phyloP scores from a whole-genome alignment of 2,888 invertebrate species.

The Oscheius sp. region DNA sequence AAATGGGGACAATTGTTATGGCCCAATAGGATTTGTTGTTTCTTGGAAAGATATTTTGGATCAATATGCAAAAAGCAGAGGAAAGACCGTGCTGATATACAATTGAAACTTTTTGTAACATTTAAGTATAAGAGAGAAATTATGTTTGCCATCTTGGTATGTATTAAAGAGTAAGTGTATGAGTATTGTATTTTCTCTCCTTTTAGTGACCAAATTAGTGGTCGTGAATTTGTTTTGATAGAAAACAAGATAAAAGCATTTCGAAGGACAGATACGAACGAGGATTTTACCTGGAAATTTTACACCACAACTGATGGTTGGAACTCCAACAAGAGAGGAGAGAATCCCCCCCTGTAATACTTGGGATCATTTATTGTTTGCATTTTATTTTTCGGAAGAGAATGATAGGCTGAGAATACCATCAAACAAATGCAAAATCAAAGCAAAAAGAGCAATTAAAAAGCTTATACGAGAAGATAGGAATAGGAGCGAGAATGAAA shows the following conservation, averaged over 20 bases:
- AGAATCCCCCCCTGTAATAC: background rate
- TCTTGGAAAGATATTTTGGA: conserved; percentile 7
- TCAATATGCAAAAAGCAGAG: background rate
- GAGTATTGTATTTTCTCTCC: background rate
- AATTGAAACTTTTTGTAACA: background rate
- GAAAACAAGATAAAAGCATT: background rate
- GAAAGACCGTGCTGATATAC: background rate
- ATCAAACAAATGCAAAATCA: background rate
- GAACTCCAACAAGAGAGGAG: background rate
- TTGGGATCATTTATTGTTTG: background rate
- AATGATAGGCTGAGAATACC: background rate
- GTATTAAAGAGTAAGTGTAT: background rate
- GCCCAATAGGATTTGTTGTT: conserved; percentile 5
- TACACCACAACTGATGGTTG: background rate
- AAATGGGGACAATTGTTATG: background rate
- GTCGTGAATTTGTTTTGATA: background rate
- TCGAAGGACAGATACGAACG: background rate
- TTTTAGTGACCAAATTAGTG: background rate
- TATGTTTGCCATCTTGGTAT: conserved; percentile 2
- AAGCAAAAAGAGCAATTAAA: background rate
- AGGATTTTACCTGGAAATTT: background rate
- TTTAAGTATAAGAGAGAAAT: background rate
- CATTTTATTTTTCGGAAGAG: background rate
- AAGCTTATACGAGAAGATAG: background rate
- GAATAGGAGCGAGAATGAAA: background rate